phyloP scores from a whole-genome alignment of 1,140 invertebrate species.

The Coboldia fuscipes region DNA sequence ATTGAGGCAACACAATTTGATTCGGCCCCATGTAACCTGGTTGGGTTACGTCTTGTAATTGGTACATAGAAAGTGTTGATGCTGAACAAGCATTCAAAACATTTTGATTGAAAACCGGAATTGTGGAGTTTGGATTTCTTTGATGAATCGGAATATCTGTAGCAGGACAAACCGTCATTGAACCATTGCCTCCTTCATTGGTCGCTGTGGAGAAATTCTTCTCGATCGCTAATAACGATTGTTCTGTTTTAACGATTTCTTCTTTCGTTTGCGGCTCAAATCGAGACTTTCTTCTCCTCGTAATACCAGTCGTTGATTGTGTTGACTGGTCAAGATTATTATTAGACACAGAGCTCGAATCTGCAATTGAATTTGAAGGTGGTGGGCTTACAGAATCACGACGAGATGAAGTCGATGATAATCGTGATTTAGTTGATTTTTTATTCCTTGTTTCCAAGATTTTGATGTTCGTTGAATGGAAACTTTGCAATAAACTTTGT shows the following conservation, averaged over 20 bases:
- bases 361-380: no score
- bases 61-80: neutral
- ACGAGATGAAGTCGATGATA: conserved; percentile 1
- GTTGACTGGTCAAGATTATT: conserved; percentile 4
- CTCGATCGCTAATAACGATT: neutral
- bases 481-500: conserved; percentile 31
- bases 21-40: no score
- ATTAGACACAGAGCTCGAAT: no score
- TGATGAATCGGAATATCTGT: no score
- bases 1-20: no score
- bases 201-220: neutral
- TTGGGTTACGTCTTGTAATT: neutral
- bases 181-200: conserved; percentile 6
- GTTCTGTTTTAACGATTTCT: conserved; percentile 6
- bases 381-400: neutral
- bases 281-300: conserved; percentile 10
- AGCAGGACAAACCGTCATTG: no score
- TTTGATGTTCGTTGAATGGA: conserved; percentile 32
- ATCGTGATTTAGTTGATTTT: conserved; percentile 13
- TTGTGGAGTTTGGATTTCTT: no score
- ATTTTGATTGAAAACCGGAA: neutral
- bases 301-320: conserved; percentile 3
- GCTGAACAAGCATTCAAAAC: neutral
- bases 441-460: conserved; percentile 33
- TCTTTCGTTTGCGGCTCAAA: conserved; percentile 9